Evolutionary conservation across 2,797 vertebrate species (phyloP).

Genomic region (Catostomus latipinnis): DNA sequence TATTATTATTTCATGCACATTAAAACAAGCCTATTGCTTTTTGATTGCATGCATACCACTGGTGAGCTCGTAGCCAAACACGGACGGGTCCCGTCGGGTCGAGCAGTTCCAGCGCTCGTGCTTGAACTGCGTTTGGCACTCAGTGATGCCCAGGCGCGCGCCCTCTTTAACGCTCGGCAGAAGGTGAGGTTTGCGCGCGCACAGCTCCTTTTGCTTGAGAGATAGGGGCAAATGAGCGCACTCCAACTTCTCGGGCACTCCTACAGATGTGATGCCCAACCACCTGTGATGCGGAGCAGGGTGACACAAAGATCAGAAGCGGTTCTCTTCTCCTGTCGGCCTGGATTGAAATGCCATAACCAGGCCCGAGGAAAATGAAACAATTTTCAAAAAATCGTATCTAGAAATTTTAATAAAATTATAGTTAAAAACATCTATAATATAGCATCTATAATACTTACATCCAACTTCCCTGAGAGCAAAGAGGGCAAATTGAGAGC

Average conservation of each 20-base stretch:
- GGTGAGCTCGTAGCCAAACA: constrained; percentile 84
- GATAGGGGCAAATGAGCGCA: constrained; percentile 83
- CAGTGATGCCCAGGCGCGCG: constrained; percentile 86
- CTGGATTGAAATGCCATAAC: constrained; percentile 29
- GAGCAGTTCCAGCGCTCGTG: constrained; percentile 95
- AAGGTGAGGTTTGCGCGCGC: constrained; percentile 85
- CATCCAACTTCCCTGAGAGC: constrained; percentile 88
- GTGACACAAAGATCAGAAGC: constrained; percentile 43
- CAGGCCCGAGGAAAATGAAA: constrained; percentile 46
- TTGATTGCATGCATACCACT: constrained; percentile 81
- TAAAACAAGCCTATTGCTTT: neutral
- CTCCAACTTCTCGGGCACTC: constrained; percentile 81
- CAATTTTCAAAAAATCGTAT: constrained; percentile 33
- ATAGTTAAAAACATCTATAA: no score
- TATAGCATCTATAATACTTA: constrained; percentile 75
- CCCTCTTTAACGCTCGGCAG: constrained; percentile 87
- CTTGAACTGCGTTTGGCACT: constrained; percentile 91
- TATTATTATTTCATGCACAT: neutral
- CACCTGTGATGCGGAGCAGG: constrained; percentile 78
- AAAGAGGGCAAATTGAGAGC: constrained; percentile 76
- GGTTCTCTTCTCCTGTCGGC: constrained; percentile 41
- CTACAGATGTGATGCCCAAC: constrained; percentile 85
- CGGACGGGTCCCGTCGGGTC: constrained; percentile 65
- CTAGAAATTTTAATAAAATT: neutral
- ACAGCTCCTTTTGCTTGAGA: constrained; percentile 85